A percentile compares a stretch with the other conserved stretches of the same genome.
phyloP scores from a whole-genome alignment of 2,888 invertebrate genomes.

The Itoplectis maculator region DNA sequence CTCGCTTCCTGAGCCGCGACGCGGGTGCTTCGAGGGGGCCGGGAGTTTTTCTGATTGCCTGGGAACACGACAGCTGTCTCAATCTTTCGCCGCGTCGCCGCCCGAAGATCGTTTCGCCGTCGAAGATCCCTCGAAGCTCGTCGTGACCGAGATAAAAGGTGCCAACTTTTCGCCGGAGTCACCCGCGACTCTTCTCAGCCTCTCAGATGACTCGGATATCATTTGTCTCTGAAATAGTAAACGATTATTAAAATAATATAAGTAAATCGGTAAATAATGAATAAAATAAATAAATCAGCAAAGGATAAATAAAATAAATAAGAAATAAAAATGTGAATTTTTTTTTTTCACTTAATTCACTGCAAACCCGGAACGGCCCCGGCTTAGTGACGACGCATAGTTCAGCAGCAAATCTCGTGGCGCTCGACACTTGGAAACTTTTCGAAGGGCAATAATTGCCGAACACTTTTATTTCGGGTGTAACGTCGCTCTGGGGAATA shows the following conservation, averaged over 20 bases:
- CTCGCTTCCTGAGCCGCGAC: conserved; percentile 54
- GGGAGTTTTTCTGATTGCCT: conserved; percentile 84
- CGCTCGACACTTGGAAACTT: conserved; percentile 38
- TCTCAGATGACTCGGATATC: not conserved
- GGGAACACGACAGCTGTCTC: conserved; percentile 83
- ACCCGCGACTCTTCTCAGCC: not conserved
- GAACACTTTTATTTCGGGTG: conserved; percentile 80
- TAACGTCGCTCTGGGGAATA: conserved; percentile 78
- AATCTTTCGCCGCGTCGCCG: conserved; percentile 75
- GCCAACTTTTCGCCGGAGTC: not conserved
- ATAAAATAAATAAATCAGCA: not conserved
- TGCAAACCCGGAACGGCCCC: not conserved
- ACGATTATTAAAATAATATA: too few relatives aligned
- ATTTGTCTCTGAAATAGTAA: too few relatives aligned
- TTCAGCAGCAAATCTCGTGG: not conserved
- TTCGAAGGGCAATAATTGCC: conserved; percentile 72
- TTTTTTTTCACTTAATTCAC: not conserved
- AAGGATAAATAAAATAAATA: not conserved
- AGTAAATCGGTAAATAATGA: not conserved
- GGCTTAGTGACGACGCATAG: not conserved
- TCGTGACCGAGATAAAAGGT: conserved; percentile 35
- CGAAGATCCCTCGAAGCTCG: not conserved
- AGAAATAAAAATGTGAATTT: conserved; percentile 11
- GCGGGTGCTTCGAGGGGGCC: conserved; percentile 66
- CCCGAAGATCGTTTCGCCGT: conserved; percentile 38